Evolutionary conservation across 2,888 invertebrate genomes (phyloP), one percentile per base, ranked within the genome.

Genomic region (Alviniconcha strummeri): DNA sequence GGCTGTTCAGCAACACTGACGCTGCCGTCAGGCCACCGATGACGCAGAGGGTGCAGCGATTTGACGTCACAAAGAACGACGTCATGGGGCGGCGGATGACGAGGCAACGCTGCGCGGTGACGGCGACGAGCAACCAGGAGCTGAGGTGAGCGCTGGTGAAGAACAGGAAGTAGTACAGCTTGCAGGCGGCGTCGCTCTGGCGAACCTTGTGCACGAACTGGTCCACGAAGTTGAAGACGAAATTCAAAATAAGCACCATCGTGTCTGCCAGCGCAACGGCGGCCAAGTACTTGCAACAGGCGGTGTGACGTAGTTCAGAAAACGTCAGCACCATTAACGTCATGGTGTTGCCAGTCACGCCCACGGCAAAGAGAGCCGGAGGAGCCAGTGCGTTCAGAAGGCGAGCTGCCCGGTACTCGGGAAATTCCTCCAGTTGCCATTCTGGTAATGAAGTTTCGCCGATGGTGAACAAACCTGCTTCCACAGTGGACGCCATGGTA

Each of bases 91-190:
- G 75, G 64, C 81, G 64, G 0, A 81, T 57, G 81, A 81, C 81
- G 75, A 75, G 52, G 54, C 75, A 81, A n/a, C 81, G 81, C 54
- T 81, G 81, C 52, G 81, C 54, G 0, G 81, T 81, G 60, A 81
- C 81, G 55, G 81, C 81, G 17, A 81, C 81, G 57, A 81, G 60
- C 56, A 81, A 17, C 81, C 81, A 81, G 52, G 81, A 72, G 64
- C 81, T 81, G 81, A 81, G 81, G 54, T 81, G 81, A 5, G 64
- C 74, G 54, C 75, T 36, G 54, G 75, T 64, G 81, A 81, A 81
- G 81, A 81, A 80, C n/a, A 75, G 17, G 64, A 81, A 81, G 64
- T 75, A 81, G 64, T 81, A 75, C 74, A 81, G 60, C 60, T 75
- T 74, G 75, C 81, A 81, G 60, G 52, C 81, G 52, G 19, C 15